Evolutionary conservation across 1,140 invertebrate species (phyloP), one percentile per base, ranked within the genome.

Genomic region (Anoplolepis gracilipes): DNA sequence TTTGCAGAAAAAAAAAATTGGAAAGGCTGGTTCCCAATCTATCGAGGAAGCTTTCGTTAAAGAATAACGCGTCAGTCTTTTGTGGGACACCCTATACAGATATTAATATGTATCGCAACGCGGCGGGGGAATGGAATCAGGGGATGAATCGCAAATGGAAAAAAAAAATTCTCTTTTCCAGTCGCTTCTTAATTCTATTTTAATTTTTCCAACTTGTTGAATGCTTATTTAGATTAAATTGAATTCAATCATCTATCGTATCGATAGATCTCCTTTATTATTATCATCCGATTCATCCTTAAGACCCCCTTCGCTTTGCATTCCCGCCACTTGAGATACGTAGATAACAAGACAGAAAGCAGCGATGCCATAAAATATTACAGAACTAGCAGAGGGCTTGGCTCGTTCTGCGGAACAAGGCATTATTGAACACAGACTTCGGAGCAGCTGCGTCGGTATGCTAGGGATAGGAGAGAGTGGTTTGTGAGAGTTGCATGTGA

Each of bases 341-440:
- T 82, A 72, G n/a, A n/a, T n/a, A 81, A 89, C 75, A 89, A 79
- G 81, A 90, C 85, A 90, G 73, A 86, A 90, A 90, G 89, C 88
- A 90, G 88, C 86, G 84, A 69, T 78, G 89, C 86, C 86, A 90
- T 86, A 90, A 78, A 86, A 89, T 64, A 86, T 87, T 78, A 89
- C 89, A 85, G 64, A 82, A 90, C 88, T 87, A 90, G 89, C 85
- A 76, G n/a, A n/a, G 79, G 89, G 85, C 39, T 77, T 87, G 59
- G 76, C 62, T 65, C 55, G 46, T 76, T 88, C 88, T 90, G 85
- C 85, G 77, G 49, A 77, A 73, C 85, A 84, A 90, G 85, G 75
- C 88, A 77, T 82, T 87, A 53, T 85, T 89, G 62, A 82, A 89
- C 88, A 90, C 70, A 87, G 61, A 87, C 79, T 78, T 39, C 42